These are phyloP conservation scores for Nymphalis c-album DNA, from an alignment of 2,888 invertebrate genomes.

Conservation along the genomic window DNA sequence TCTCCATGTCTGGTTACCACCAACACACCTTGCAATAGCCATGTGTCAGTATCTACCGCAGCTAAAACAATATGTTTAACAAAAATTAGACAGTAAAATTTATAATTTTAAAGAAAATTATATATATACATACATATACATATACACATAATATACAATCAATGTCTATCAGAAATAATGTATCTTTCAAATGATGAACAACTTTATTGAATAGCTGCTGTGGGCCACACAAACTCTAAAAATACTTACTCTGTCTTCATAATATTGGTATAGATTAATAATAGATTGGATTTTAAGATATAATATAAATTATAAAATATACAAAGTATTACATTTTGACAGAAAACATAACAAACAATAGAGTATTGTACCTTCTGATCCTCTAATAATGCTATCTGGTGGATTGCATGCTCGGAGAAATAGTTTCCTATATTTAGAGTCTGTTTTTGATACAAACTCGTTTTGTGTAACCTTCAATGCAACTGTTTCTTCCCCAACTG, in stretches of 20 bases:
- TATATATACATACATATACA: no score
- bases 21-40: conserved; percentile 86
- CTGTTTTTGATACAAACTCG: conserved; percentile 80
- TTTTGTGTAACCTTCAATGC: conserved; percentile 66
- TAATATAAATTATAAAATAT: no score
- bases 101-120: no score
- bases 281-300: no score
- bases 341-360: neutral
- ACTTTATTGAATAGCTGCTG: no score
- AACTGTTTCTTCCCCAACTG: conserved; percentile 77
- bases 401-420: conserved; percentile 86
- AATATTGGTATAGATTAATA: no score
- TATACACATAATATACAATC: no score
- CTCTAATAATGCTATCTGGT: conserved; percentile 84
- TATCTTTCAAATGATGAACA: no score
- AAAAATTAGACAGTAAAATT: neutral
- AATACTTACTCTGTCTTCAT: no score
- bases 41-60: conserved; percentile 77
- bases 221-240: no score
- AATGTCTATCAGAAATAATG: no score
- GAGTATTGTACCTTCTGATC: conserved; percentile 88
- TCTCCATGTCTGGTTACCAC: conserved; percentile 94
- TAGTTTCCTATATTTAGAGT: conserved; percentile 84
- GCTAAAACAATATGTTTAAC: conserved; percentile 48
- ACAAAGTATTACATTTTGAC: no score